Percentiles rank a stretch among this genome's conserved stretches.
phyloP scores from a whole-genome alignment of 2,113 vertebrate genomes.

The Gadus chalcogrammus region DNA sequence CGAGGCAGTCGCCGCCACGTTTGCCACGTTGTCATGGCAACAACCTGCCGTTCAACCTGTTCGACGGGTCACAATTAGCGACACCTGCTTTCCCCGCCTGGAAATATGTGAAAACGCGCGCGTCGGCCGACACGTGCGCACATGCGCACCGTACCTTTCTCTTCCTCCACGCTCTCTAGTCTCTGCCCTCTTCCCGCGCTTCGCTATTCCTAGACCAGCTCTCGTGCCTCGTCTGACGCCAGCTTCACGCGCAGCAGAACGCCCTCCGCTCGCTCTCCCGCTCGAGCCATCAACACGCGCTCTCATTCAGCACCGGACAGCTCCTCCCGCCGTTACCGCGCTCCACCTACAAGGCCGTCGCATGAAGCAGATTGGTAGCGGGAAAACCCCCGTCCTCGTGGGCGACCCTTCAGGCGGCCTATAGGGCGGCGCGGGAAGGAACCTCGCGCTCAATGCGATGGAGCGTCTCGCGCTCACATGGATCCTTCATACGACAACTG shows the following conservation, averaged over 20 bases:
- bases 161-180: not conserved
- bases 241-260: not conserved
- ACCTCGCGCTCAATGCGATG: conserved; percentile 44
- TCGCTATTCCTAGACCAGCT: conserved; percentile 21
- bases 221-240: conserved; percentile 1
- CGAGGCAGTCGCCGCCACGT: not conserved
- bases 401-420: conserved; percentile 53
- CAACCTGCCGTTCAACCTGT: not conserved
- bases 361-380: conserved; percentile 70
- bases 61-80: not conserved
- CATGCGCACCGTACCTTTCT: not conserved
- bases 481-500: conserved; percentile 17
- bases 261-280: conserved; percentile 25
- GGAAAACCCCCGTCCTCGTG: conserved; percentile 66
- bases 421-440: conserved; percentile 57
- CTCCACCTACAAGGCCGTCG: conserved; percentile 50
- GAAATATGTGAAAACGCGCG: not conserved
- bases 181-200: not conserved
- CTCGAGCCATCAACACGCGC: conserved; percentile 4
- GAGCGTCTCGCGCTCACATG: not conserved
- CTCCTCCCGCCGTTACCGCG: conserved; percentile 54
- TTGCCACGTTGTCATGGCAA: not conserved
- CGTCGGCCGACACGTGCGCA: not conserved
- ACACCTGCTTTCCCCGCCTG: not conserved
- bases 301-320: conserved; percentile 78